Conservation (phyloP, 1,140 invertebrate genomes). For the Diorhabda sublineata region DNA sequence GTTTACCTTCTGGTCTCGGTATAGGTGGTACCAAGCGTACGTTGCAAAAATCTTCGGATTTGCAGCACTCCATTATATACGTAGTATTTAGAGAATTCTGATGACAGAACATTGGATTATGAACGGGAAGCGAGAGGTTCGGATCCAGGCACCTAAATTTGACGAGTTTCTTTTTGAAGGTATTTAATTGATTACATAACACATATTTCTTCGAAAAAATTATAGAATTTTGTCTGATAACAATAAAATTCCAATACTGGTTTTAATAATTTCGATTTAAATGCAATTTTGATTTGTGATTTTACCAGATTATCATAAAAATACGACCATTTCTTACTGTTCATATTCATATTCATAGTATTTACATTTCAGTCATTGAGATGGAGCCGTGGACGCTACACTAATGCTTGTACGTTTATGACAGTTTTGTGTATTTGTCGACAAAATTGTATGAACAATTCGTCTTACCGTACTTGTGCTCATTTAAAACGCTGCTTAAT, state of each 20-base stretch:
- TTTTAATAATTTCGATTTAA: neutral
- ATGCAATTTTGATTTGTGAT: too few species aligned
- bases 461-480: too few species aligned
- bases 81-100: conserved; percentile 49
- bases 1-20: conserved; percentile 51
- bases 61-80: conserved; percentile 64
- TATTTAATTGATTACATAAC: neutral
- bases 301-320: too few species aligned
- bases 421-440: too few species aligned
- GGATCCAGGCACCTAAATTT: conserved; percentile 46
- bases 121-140: conserved; percentile 41
- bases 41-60: conserved; percentile 55
- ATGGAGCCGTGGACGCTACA: too few species aligned
- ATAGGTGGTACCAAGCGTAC: conserved; percentile 48
- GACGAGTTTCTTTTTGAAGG: conserved; percentile 8
- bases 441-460: too few species aligned
- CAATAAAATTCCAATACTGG: conserved; percentile 1
- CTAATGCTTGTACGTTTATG: too few species aligned
- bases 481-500: too few species aligned
- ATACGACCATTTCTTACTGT: too few species aligned
- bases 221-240: neutral
- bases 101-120: conserved; percentile 48
- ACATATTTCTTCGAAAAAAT: neutral
- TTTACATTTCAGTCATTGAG: too few species aligned
- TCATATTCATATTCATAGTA: too few species aligned